These are phyloP conservation scores for Hoplodrina ambigua DNA, from an alignment of 2,888 invertebrate species.

Conservation along the genomic window DNA sequence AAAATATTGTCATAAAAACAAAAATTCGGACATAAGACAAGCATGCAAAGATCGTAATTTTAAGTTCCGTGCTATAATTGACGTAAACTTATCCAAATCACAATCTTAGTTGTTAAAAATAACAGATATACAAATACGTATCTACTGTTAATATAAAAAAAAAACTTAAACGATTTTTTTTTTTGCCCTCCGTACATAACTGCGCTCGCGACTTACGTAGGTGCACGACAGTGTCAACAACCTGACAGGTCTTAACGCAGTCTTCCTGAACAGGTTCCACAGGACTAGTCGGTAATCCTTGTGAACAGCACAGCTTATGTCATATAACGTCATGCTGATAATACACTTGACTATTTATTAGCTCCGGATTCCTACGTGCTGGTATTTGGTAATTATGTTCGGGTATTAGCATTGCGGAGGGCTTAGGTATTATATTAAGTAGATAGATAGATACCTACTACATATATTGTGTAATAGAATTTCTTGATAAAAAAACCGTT, in stretches of 20 bases:
- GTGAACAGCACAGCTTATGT: conserved; percentile 56
- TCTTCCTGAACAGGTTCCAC: conserved; percentile 68
- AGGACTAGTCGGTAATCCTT: conserved; percentile 55
- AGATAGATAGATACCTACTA: too few species aligned
- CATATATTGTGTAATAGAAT: too few species aligned
- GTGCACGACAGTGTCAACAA: conserved; percentile 81
- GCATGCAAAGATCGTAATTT: too few species aligned
- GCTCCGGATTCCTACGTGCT: conserved; percentile 21
- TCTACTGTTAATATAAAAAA: background rate
- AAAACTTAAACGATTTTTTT: conserved; percentile 3
- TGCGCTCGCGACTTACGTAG: conserved; percentile 71
- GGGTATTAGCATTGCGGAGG: conserved; percentile 8
- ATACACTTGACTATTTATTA: conserved; percentile 43
- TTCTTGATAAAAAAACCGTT: too few species aligned
- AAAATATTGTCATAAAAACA: too few species aligned
- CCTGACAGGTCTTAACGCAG: conserved; percentile 75
- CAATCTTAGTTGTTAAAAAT: too few species aligned
- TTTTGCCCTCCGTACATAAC: conserved; percentile 65
- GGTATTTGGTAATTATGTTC: conserved; percentile 25
- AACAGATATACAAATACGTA: too few species aligned
- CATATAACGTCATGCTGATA: conserved; percentile 40
- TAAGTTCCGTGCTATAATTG: too few species aligned
- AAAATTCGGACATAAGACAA: too few species aligned
- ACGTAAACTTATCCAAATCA: too few species aligned
- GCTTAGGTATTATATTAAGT: background rate